Evolutionary conservation across 2,888 invertebrate species (phyloP), one percentile per base, ranked within the genome.

Genomic region (Xanthia togata): DNA sequence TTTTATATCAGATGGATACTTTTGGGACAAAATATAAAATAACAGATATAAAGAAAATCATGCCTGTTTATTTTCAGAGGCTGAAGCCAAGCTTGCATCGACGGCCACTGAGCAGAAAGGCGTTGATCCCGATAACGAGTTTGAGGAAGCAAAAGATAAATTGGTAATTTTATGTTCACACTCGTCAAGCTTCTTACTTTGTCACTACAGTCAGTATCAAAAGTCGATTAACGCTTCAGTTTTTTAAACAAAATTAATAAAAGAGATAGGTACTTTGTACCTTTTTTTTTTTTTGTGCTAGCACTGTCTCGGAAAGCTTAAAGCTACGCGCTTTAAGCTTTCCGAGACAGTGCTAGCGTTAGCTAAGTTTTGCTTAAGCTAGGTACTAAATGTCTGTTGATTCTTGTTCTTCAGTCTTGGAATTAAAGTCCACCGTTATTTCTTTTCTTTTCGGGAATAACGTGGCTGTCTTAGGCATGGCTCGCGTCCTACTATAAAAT

Each of bases 81-180:
- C n/a, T 20, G 85, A 76, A 17, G 73, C 50, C n/a, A 84, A 81
- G 47, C 41, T 68, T 68, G 74, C 73, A n/a, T 62, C 47, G 3
- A 86, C 83, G 62, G 20, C 74, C 12, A 71, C 62, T 17, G 57
- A 41, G 20, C 86, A 78, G 57, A 84, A 88, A 71, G 38, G 80
- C 0, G 53, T 74, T 20, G 90, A 89, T 70, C 70, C 88, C 1
- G 89, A 88, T 53, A 83, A 89, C 73, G 79, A 85, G 17, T 88
- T 84, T 14, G 79, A 79, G 70, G 89, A 90, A 38, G 89, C 93
- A 31, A 93, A 92, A 83, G 91, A 93, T 14, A 92, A 88, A 88
- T 77, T 94, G 91, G 94, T 94, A 77, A 70, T 53, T 59, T 69
- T 59, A 35, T 64, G 23, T 53, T 50, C 1, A 35, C 11, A 57